These are phyloP conservation scores for Hiodon alosoides DNA, from an alignment of 2,113 vertebrate species.

Conservation along the genomic window DNA sequence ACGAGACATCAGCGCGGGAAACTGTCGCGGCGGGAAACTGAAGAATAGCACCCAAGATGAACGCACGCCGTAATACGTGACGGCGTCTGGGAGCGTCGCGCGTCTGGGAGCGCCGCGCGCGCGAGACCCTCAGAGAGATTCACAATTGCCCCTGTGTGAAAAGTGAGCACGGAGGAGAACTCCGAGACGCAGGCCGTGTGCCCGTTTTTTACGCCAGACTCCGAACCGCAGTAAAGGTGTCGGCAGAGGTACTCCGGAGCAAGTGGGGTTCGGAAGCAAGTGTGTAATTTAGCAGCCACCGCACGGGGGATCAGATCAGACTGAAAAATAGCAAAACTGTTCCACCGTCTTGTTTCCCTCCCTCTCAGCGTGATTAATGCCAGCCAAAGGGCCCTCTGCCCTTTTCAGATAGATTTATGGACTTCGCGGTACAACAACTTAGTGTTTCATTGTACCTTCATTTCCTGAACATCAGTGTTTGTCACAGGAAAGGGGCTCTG, in stretches of 20 bases:
- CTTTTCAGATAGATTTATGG: conserved; percentile 63
- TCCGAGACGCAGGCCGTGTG: too few species aligned
- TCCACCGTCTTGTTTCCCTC: conserved; percentile 28
- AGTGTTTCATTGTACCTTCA: conserved; percentile 45
- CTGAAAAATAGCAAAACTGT: conserved; percentile 22
- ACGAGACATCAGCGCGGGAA: too few species aligned
- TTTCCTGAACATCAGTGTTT: conserved; percentile 53
- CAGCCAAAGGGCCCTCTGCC: conserved; percentile 48
- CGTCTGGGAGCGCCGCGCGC: too few species aligned
- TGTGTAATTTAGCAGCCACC: conserved; percentile 39
- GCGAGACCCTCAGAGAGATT: too few species aligned
- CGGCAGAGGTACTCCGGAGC: not conserved
- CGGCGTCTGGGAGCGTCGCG: too few species aligned
- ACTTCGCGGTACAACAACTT: conserved; percentile 55
- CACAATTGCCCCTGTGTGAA: too few species aligned
- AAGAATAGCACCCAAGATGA: too few species aligned
- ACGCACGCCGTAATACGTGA: too few species aligned
- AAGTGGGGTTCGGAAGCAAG: conserved; percentile 33
- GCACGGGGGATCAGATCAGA: not conserved
- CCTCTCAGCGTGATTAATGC: conserved; percentile 55
- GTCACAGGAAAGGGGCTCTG: conserved; percentile 47
- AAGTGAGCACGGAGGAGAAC: not conserved
- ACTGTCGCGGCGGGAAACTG: too few species aligned
- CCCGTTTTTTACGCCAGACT: not conserved
- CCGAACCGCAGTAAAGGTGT: not conserved